Evolutionary conservation across 2,113 vertebrate species (phyloP), one percentile per base, ranked within the genome.

Genomic region (Carettochelys insculpta): DNA sequence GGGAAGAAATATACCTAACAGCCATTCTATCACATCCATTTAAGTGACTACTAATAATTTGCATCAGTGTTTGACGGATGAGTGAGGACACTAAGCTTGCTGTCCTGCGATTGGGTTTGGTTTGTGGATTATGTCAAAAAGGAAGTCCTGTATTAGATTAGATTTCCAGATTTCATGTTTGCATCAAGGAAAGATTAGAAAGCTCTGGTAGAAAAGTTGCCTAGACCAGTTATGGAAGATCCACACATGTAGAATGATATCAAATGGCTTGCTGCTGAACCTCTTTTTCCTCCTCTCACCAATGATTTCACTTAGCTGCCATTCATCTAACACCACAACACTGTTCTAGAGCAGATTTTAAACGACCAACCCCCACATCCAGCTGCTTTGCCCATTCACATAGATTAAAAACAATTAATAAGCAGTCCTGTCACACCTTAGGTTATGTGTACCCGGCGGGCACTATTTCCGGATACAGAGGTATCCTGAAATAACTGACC

Each of bases 101-200:
- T 34, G 43, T 50, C 48, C 80, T 51, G 34, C 27, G 81, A 4
- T 34, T 56, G 41, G 5, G 2, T 45, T 50, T 90, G 81, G 45
- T 82, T 75, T 47, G 13, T 52, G 12, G 45, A 91, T 34, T 78
- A 81, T 41, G 80, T 80, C 86, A 73, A 22, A 85, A 47, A 29
- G 20, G 83, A 51, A 43, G 50, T 71, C 25, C 73, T 81, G 25
- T 85, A 96, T 34, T 25, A 47, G 29, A 75, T 2, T 29, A 25
- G 31, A 92, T 90, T 91, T 91, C 73, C 68, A 92, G 51, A 86
- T 82, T 88, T 73, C 27, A 19, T 85, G 94, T 95, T 77, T 91
- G 31, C 10, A 76, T 19, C 8, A 45, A 92, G 45, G 22, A 85
- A 78, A 48, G 11, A 52, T 71, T 92, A 75, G 93, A 80, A n/a